Percentiles rank a stretch among this genome's conserved stretches.
These are phyloP conservation scores for Leuctra nigra DNA, from an alignment of 2,888 invertebrate genomes.

Conservation along the genomic window DNA sequence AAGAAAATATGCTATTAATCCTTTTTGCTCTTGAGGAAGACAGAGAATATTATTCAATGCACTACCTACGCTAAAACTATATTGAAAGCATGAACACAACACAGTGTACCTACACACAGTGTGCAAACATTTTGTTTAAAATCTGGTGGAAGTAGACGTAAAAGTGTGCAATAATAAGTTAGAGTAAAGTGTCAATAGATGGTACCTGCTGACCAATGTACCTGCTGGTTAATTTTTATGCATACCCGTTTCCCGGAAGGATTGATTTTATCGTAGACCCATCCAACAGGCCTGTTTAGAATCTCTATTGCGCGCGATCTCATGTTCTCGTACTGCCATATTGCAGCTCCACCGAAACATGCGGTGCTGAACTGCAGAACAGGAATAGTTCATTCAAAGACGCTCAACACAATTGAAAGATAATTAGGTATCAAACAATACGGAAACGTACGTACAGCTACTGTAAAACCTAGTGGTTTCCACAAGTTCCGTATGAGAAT, in stretches of 20 bases:
- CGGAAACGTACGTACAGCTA: not conserved
- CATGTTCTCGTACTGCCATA: conserved; percentile 81
- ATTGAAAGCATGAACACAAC: no score
- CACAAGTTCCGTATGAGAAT: not conserved
- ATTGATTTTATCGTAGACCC: conserved; percentile 16
- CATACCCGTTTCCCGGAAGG: not conserved
- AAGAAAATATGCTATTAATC: no score
- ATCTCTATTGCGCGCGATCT: conserved; percentile 34
- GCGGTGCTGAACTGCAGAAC: conserved; percentile 55
- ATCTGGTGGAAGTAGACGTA: not conserved
- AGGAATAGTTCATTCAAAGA: not conserved
- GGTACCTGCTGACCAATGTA: not conserved
- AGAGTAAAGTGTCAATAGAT: not conserved
- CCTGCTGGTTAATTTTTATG: no score
- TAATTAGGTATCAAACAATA: no score
- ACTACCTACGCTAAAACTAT: no score
- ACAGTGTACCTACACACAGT: no score
- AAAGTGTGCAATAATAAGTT: conserved; percentile 17
- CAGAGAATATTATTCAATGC: no score
- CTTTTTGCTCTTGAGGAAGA: no score
- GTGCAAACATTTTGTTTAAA: no score
- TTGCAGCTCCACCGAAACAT: conserved; percentile 66
- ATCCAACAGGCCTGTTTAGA: conserved; percentile 19
- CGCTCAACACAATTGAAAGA: not conserved
- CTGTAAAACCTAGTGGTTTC: not conserved